Base-by-base conservation (phyloP, 2,888 invertebrate species). In the Cephus spinipes region DNA sequence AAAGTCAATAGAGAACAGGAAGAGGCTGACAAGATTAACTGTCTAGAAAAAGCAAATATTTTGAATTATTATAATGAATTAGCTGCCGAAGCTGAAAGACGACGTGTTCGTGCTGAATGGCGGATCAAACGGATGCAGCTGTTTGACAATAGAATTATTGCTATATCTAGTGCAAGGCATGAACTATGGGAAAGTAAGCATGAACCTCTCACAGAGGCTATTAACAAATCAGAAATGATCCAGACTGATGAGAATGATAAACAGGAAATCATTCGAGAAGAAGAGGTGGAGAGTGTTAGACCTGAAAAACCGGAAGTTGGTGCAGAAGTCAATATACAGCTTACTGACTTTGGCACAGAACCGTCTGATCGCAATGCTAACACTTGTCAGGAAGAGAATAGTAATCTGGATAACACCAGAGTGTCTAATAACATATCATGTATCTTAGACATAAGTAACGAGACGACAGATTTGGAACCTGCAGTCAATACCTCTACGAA, bases 31-130 rank as follows among this genome's bases (percentile, higher is more conserved):
- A 87, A 81, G 34, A 36, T 82, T 69, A 79, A 82, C 12, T 55
- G 76, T 34, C 31, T 83, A 1, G 86, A 87, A 68, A 79, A 83
- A 23, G 83, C 84, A 79, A 93, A 94, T 89, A 93, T 94, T 83
- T 92, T 94, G 86, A 93, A 93, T 84, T 95, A 95, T 87, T 95
- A 95, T 84, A 93, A 94, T n/a, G 93, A 94, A 85, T 87, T 95
- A 71, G 94, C 93, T 68, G 93, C 93, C 87, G 93, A 94, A 84
- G 93, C 94, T 0, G 94, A 94, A 79, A 93, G 92, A 83, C 93
- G 93, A 79, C 93, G 93, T 80, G 88, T 93, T 68, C 93, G 93
- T 82, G 93, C 93, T 0, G 93, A 93, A 83, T 94, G 94, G 94
- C 93, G 94, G 85, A 92, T 93, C 74, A 93, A 92, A 86, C 89